These are phyloP conservation scores for Coboldia fuscipes DNA, from an alignment of 1,140 invertebrate genomes.

Conservation along the genomic window DNA sequence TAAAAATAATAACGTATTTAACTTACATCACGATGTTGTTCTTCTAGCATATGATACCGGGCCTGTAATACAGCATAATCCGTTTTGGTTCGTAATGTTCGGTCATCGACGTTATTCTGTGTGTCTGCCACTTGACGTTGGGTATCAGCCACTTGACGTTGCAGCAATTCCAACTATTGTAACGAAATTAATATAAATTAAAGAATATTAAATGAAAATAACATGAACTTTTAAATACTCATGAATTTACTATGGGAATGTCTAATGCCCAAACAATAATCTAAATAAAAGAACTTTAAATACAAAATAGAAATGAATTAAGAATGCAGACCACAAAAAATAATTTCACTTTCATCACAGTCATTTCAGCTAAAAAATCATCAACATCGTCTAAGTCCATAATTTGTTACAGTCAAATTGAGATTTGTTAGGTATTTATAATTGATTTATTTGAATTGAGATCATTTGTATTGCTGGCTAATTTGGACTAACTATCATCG, in stretches of 20 bases:
- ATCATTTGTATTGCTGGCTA: no score
- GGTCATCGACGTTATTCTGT: slow-evolving; percentile 62
- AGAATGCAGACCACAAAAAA: neutral
- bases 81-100: slow-evolving; percentile 66
- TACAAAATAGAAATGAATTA: neutral
- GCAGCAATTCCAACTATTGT: slow-evolving; percentile 64
- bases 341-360: neutral
- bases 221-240: neutral
- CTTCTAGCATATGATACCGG: slow-evolving; percentile 76
- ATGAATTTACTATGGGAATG: no score
- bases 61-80: slow-evolving; percentile 78
- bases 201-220: neutral
- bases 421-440: no score
- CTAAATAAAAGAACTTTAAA: neutral
- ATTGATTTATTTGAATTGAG: no score
- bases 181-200: slow-evolving; percentile 6
- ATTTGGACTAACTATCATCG: no score
- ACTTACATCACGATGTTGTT: slow-evolving; percentile 64
- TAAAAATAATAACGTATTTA: no score
- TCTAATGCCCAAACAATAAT: neutral
- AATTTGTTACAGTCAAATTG: no score
- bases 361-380: neutral
- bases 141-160: slow-evolving; percentile 73
- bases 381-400: neutral
- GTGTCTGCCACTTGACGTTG: slow-evolving; percentile 72